Base-by-base conservation (phyloP, 2,888 invertebrate species). In the Acronicta leporina region DNA sequence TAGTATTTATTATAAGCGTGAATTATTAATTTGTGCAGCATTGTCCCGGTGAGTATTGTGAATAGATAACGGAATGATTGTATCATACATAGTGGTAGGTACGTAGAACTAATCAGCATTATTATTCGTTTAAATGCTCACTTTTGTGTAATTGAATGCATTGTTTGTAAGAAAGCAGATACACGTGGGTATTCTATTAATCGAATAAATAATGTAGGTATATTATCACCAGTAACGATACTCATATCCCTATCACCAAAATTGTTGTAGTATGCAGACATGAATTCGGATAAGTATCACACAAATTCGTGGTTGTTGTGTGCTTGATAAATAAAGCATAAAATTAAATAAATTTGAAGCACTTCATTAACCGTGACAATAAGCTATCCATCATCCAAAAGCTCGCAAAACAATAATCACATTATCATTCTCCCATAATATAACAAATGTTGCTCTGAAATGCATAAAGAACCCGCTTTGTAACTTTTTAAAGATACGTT, bases 361-460 rank as follows among this genome's bases (percentile, higher is more conserved):
- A 90, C 89, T 92, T 92, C 87, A 92, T 93, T 92, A 91, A 82
- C 87, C 87, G 87, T 92, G 92, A 92, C 92, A 92, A 90, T 88
- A 85, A 86, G 86, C 87, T 80, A 94, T 94, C 91, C 89, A 92
- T 94, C 93, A 93, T 91, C 77, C 76, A 69, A 80, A 86, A 86
- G 81, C 89, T 90, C 89, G 92, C 94, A 93, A 94, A 94, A 94
- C 93, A 94, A 93, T 94, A 94, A 93, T 93, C 92, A 93, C 88
- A 92, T 93, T 92, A 94, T 94, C 90, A 92, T 93, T 92, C 89
- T 91, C 88, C 88, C 90, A 92, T 92, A 92, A 92, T 92, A 92
- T 92, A 93, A 92, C 91, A 91, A 92, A 94, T 89, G 92, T 87
- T 88, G 87, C 76, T 82, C 86, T 87, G 79, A 90, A 91, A 92